A percentile compares a stretch with the other conserved stretches of the same genome.
These are phyloP conservation scores for Cyprinodon diabolis DNA, from an alignment of 2,797 vertebrate genomes.

Conservation along the genomic window DNA sequence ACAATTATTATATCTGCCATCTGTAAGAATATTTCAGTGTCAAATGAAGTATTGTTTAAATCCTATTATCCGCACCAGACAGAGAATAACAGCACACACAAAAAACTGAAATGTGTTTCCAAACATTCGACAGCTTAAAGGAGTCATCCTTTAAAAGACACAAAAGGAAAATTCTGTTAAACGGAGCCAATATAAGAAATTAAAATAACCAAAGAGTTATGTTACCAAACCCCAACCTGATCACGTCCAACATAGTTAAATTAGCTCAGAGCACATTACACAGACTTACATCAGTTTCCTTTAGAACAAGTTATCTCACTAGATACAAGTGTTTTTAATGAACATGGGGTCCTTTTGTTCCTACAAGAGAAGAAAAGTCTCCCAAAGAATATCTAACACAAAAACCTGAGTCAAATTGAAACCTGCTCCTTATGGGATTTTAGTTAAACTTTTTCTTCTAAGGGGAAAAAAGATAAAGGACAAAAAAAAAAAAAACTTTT, in stretches of 20 bases:
- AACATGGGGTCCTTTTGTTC: neutral
- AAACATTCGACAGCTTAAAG: neutral
- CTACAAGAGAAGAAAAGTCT: neutral
- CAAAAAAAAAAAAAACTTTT: neutral
- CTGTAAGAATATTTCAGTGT: neutral
- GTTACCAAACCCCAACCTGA: neutral
- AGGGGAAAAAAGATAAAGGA: neutral
- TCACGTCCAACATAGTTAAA: neutral
- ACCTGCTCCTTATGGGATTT: neutral
- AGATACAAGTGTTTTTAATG: neutral
- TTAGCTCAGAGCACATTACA: neutral
- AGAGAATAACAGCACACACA: neutral
- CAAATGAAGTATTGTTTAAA: conserved; percentile 7
- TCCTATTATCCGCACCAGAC: neutral
- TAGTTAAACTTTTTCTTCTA: neutral
- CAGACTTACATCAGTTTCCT: neutral
- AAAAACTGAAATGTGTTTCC: conserved; percentile 29
- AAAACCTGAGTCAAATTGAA: neutral
- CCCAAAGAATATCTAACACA: neutral
- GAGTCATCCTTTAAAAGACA: neutral
- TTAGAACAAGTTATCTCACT: neutral
- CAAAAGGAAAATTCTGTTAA: neutral
- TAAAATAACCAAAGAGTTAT: neutral
- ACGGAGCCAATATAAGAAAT: neutral
- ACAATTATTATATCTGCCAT: neutral